phyloP scores from a whole-genome alignment of 2,797 vertebrate genomes.

The Eospalax fontanierii region DNA sequence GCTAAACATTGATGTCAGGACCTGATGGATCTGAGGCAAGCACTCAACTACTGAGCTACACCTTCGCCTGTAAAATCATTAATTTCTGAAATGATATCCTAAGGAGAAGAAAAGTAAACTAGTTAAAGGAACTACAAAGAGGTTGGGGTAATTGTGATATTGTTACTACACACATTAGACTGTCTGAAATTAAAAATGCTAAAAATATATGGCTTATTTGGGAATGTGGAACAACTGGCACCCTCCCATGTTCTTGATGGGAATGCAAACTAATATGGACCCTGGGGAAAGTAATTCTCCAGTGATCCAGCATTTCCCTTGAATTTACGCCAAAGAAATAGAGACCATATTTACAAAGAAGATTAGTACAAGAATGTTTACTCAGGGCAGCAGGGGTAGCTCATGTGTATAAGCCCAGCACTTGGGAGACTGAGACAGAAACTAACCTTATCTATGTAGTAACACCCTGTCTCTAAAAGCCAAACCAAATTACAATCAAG shows the following conservation, averaged over 20 bases:
- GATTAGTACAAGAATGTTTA: neutral
- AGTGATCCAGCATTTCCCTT: constrained; percentile 14
- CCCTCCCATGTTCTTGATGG: neutral
- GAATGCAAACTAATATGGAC: neutral
- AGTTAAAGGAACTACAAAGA: neutral
- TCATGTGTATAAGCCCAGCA: neutral
- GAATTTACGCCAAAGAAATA: neutral
- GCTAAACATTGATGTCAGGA: neutral
- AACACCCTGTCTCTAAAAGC: neutral
- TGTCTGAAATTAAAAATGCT: constrained; percentile 22
- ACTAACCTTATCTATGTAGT: neutral
- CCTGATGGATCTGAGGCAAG: neutral
- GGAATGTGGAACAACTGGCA: neutral
- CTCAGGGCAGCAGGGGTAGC: neutral
- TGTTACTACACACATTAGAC: neutral
- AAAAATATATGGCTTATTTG: neutral
- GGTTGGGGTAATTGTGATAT: neutral
- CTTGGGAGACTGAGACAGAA: neutral
- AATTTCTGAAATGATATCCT: constrained; percentile 2
- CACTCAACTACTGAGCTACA: neutral
- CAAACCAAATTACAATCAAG: neutral
- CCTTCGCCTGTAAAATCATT: neutral
- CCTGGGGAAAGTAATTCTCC: neutral
- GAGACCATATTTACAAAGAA: neutral
- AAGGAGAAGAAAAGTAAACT: neutral